Conservation (phyloP, 1,140 invertebrate species). For the Zaprionus davidi region DNA sequence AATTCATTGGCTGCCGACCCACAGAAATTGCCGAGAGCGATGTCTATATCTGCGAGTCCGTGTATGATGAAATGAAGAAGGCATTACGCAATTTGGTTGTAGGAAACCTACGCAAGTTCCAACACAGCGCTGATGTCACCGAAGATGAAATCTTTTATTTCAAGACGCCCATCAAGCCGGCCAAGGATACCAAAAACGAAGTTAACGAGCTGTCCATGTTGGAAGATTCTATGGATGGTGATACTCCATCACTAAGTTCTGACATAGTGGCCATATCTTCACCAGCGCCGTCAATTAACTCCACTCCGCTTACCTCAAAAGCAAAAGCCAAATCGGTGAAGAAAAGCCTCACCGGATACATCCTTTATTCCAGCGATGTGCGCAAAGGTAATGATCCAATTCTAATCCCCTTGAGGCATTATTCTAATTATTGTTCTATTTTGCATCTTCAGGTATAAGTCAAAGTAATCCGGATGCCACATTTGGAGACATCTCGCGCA, state of each 20-base stretch:
- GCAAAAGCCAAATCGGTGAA: constrained; percentile 73
- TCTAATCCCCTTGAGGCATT: not conserved
- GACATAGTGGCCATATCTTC: constrained; percentile 85
- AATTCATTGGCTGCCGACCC: constrained; percentile 96
- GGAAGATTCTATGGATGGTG: constrained; percentile 90
- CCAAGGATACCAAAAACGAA: constrained; percentile 83
- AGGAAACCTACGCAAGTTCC: constrained; percentile 93
- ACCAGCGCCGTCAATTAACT: constrained; percentile 85
- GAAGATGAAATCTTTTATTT: constrained; percentile 98
- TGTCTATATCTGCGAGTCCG: constrained; percentile 96
- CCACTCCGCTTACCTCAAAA: constrained; percentile 86
- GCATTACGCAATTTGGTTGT: constrained; percentile 90
- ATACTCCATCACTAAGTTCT: constrained; percentile 90
- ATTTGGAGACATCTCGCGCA: constrained; percentile 98
- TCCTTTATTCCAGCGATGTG: constrained; percentile 98
- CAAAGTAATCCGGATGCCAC: constrained; percentile 96
- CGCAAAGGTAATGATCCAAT: constrained; percentile 88
- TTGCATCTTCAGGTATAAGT: constrained; percentile 68
- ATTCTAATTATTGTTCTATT: not conserved
- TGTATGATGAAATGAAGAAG: constrained; percentile 95
- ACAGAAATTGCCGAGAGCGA: constrained; percentile 97
- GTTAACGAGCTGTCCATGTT: constrained; percentile 86
- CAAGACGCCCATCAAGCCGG: constrained; percentile 89
- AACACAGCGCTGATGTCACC: constrained; percentile 91
- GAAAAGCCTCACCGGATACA: constrained; percentile 98